Conservation (phyloP, 1,140 invertebrate species). For the Caenorhabditis inopinata region DNA sequence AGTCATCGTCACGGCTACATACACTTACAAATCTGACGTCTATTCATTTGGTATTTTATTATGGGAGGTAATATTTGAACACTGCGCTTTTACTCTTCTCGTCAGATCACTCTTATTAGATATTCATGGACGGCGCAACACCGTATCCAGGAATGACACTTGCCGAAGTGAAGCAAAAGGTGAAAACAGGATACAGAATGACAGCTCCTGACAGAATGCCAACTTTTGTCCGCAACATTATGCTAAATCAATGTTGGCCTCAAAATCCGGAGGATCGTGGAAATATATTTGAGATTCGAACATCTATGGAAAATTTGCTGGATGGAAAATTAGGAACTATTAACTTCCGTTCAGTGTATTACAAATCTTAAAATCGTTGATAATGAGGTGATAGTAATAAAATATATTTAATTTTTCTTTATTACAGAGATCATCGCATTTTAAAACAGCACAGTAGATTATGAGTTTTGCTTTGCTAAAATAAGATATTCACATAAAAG, state of each 20-base stretch:
- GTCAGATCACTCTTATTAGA: too few species aligned
- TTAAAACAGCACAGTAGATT: too few species aligned
- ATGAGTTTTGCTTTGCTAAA: background rate
- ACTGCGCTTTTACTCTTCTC: too few species aligned
- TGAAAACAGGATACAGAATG: constrained; percentile 50
- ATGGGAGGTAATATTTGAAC: constrained; percentile 52
- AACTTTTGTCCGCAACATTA: constrained; percentile 39
- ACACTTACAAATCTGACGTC: constrained; percentile 50
- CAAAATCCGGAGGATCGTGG: constrained; percentile 47
- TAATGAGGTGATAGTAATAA: too few species aligned
- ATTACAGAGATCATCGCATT: too few species aligned
- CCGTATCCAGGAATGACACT: constrained; percentile 53
- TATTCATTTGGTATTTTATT: constrained; percentile 50
- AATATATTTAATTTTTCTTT: too few species aligned
- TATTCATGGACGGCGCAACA: constrained; percentile 46
- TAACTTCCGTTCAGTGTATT: background rate
- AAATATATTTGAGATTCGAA: constrained; percentile 41
- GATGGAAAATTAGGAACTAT: background rate
- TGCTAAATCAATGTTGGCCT: constrained; percentile 46
- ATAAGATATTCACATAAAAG: too few species aligned
- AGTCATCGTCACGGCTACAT: constrained; percentile 40
- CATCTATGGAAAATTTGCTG: background rate
- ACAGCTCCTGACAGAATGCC: constrained; percentile 50
- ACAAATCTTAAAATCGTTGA: too few species aligned
- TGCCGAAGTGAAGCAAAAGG: constrained; percentile 51